Evolutionary conservation across 2,113 vertebrate species (phyloP).

Genomic region (Trachemys scripta): DNA sequence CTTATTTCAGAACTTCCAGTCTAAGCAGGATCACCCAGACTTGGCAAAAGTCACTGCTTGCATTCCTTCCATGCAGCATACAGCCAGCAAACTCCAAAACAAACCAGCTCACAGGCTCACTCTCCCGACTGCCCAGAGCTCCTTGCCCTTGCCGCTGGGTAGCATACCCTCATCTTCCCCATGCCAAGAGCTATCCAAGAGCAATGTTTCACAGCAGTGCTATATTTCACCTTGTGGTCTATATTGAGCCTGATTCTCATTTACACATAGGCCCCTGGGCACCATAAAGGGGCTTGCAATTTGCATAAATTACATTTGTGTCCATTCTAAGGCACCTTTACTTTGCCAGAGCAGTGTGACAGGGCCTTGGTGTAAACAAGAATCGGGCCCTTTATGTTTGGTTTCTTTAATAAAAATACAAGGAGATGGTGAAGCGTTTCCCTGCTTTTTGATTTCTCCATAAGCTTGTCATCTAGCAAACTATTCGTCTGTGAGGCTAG

Average conservation of each 20-base stretch:
- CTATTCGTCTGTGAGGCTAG: background rate
- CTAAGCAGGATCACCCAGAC: background rate
- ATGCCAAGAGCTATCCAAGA: background rate
- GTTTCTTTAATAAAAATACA: background rate
- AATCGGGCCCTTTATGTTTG: background rate
- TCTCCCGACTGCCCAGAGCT: accelerated
- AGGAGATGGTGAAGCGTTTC: background rate
- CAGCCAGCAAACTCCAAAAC: background rate
- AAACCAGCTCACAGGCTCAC: background rate
- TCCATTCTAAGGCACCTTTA: background rate
- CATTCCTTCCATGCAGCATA: accelerated
- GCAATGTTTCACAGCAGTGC: background rate
- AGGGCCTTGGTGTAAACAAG: background rate
- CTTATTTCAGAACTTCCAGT: accelerated
- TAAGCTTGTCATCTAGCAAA: background rate
- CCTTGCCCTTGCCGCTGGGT: background rate
- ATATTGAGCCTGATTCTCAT: background rate
- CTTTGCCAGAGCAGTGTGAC: background rate
- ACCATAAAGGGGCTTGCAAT: background rate
- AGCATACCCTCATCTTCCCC: background rate
- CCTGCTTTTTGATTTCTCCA: background rate
- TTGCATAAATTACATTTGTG: background rate
- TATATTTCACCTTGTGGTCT: background rate
- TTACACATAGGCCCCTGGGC: background rate
- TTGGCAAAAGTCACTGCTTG: background rate